A percentile compares a stretch with the other conserved stretches of the same genome.
Evolutionary conservation across 2,113 vertebrate genomes (phyloP).

Genomic region (Mohoua ochrocephala): DNA sequence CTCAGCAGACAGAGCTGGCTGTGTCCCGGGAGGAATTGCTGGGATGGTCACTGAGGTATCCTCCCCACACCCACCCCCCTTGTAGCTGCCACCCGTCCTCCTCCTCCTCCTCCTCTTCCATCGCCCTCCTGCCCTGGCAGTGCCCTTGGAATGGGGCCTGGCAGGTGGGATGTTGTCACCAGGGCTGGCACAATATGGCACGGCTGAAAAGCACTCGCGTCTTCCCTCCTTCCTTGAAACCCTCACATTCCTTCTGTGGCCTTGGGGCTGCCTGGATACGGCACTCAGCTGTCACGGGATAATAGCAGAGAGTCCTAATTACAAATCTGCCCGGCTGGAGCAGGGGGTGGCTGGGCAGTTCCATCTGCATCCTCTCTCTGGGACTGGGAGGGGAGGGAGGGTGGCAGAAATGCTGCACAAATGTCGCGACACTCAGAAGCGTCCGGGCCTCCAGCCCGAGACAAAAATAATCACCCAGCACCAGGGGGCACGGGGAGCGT

Average conservation of each 20-base stretch:
- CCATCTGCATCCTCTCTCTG: constrained; percentile 8
- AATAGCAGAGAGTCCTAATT: not conserved
- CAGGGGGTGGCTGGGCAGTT: not conserved
- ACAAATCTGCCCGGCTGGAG: not conserved
- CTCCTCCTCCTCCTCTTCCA: not conserved
- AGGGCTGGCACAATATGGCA: not conserved
- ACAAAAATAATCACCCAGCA: not conserved
- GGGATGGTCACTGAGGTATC: not conserved
- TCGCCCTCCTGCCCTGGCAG: not conserved
- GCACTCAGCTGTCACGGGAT: constrained; percentile 3
- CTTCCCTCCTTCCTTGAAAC: not conserved
- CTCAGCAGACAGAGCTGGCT: not conserved
- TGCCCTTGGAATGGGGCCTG: not conserved
- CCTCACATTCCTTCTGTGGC: not conserved
- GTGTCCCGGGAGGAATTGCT: rapidly evolving
- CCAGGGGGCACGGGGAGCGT: not conserved
- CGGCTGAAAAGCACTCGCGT: not conserved
- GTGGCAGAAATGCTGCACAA: not conserved
- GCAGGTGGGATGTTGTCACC: not conserved
- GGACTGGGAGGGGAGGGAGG: not conserved
- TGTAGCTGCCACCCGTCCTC: not conserved
- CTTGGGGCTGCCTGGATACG: not conserved
- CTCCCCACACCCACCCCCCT: not conserved
- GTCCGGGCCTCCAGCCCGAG: not conserved
- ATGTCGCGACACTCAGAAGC: not conserved